These are phyloP conservation scores for Gobiocypris rarus DNA, from an alignment of 2,113 vertebrate species.

Conservation along the genomic window DNA sequence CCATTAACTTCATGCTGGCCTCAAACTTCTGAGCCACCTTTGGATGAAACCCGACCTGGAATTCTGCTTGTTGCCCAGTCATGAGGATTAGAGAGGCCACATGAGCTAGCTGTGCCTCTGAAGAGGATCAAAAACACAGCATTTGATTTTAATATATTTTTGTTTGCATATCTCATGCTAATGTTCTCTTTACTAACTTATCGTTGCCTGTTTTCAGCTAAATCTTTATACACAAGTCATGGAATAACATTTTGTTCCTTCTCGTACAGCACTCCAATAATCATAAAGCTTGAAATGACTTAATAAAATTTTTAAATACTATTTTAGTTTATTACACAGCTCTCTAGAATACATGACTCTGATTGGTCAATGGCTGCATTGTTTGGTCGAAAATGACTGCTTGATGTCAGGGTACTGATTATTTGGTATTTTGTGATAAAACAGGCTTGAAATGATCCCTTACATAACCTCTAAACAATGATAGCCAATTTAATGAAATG, in stretches of 20 bases:
- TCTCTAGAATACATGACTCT: background rate
- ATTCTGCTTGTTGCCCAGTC: conserved; percentile 68
- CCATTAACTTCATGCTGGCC: conserved; percentile 73
- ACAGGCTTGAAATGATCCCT: background rate
- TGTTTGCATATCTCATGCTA: background rate
- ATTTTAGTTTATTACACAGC: background rate
- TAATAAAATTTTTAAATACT: background rate
- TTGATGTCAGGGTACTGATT: background rate
- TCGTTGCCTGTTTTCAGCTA: background rate
- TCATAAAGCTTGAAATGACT: background rate
- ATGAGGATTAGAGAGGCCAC: conserved; percentile 69
- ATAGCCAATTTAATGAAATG: background rate
- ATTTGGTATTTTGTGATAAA: background rate
- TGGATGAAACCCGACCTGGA: conserved; percentile 82
- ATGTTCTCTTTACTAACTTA: background rate
- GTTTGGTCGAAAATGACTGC: background rate
- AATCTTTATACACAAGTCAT: conserved; percentile 8
- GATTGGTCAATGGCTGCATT: background rate
- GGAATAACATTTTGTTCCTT: background rate
- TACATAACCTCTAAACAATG: background rate
- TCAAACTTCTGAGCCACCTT: conserved; percentile 64
- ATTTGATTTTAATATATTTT: background rate
- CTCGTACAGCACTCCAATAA: background rate
- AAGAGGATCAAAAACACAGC: conserved; percentile 15
- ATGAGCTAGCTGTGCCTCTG: conserved; percentile 74